phyloP scores from a whole-genome alignment of 2,113 vertebrate species.

The Gnathonemus echidnorhynchus region DNA sequence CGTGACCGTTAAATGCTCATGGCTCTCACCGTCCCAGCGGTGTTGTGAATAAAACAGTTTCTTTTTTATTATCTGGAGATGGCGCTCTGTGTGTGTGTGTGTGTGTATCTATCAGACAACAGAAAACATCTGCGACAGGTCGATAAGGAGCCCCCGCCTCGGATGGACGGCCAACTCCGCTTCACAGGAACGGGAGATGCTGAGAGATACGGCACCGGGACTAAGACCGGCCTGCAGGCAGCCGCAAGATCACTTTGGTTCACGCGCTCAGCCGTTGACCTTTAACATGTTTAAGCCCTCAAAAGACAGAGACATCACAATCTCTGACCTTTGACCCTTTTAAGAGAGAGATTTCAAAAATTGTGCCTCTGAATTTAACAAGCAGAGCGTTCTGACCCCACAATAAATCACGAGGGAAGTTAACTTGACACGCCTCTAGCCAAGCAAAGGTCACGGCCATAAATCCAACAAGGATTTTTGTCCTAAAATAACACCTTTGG shows the following conservation, averaged over 20 bases:
- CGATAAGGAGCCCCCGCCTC: neutral
- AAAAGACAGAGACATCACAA: neutral
- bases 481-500: neutral
- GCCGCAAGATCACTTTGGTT: neutral
- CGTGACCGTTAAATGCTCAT: slow-evolving; percentile 37
- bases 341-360: neutral
- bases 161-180: neutral
- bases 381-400: neutral
- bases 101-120: neutral
- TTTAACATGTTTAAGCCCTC: neutral
- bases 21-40: slow-evolving; percentile 35
- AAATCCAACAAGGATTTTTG: neutral
- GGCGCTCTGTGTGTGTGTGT: neutral
- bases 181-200: neutral
- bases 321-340: neutral
- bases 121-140: neutral
- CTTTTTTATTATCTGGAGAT: slow-evolving; percentile 24
- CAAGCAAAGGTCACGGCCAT: neutral
- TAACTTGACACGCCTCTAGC: neutral
- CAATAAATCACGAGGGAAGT: neutral
- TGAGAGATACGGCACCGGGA: neutral
- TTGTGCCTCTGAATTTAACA: neutral
- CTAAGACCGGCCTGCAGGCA: neutral
- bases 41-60: slow-evolving; percentile 35
- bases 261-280: neutral